phyloP scores from a whole-genome alignment of 2,888 invertebrate species.

The Stenolophus ochropezus region DNA sequence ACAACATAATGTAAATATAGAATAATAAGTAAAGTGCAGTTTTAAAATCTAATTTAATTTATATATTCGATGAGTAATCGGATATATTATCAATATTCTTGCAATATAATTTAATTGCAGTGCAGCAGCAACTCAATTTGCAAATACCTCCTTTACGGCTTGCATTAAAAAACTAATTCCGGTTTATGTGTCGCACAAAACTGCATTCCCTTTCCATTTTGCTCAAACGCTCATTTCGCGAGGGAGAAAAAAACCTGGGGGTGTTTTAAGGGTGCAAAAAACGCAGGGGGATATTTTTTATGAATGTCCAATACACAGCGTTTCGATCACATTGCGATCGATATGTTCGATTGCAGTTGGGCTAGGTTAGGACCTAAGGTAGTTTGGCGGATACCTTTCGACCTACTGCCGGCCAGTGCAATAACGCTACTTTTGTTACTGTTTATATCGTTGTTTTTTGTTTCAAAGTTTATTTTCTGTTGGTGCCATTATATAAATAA shows the following conservation, averaged over 20 bases:
- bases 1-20: too few species aligned
- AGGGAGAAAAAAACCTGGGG: constrained; percentile 71
- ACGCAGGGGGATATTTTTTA: constrained; percentile 71
- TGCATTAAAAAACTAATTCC: constrained; percentile 14
- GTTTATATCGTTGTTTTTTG: constrained; percentile 11
- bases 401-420: constrained; percentile 33
- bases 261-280: constrained; percentile 68
- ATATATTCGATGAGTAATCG: background rate
- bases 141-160: background rate
- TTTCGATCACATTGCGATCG: constrained; percentile 71
- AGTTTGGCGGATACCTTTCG: constrained; percentile 49
- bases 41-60: too few species aligned
- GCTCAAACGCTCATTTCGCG: constrained; percentile 65
- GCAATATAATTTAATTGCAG: background rate
- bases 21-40: too few species aligned
- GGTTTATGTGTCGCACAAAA: constrained; percentile 59
- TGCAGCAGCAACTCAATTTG: background rate
- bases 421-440: constrained; percentile 16
- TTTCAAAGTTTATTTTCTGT: constrained; percentile 31
- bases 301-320: constrained; percentile 71
- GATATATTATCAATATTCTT: background rate
- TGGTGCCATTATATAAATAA: too few species aligned
- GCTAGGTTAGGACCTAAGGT: constrained; percentile 68
- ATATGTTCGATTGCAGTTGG: constrained; percentile 71
- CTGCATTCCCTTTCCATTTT: constrained; percentile 62